A percentile compares a stretch with the other conserved stretches of the same genome.
phyloP scores from a whole-genome alignment of 2,888 invertebrate genomes.

The Leptopterna dolabrata region DNA sequence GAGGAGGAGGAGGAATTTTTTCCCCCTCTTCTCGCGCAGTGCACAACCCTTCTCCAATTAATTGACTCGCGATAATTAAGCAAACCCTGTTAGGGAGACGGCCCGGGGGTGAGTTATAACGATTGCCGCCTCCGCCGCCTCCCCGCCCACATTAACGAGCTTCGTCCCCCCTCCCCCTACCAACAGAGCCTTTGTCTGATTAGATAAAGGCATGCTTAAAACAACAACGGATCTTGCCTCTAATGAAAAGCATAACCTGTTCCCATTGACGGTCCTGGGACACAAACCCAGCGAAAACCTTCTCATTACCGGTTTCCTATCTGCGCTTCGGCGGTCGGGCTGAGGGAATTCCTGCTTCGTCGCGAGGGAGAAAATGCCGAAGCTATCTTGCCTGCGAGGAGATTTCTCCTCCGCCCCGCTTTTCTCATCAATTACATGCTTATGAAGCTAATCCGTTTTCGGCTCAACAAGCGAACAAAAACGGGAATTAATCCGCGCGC shows the following conservation, averaged over 20 bases:
- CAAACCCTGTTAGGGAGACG: conserved; percentile 66
- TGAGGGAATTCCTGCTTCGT: not conserved
- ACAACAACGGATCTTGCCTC: conserved; percentile 69
- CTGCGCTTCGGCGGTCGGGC: not conserved
- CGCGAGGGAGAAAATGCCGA: not conserved
- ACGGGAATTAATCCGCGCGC: conserved; percentile 6
- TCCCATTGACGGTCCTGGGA: conserved; percentile 43
- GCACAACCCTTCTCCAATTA: conserved; percentile 65
- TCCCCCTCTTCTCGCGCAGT: conserved; percentile 42
- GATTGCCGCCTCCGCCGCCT: conserved; percentile 63
- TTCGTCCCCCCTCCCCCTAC: conserved; percentile 19
- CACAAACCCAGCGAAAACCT: conserved; percentile 41
- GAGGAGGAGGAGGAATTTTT: not conserved
- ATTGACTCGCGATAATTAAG: conserved; percentile 68
- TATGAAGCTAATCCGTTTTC: conserved; percentile 3
- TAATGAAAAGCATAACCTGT: conserved; percentile 67
- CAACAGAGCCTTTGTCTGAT: conserved; percentile 67
- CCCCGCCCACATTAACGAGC: conserved; percentile 52
- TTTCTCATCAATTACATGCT: conserved; percentile 32
- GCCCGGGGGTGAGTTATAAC: conserved; percentile 58
- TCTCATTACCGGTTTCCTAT: conserved; percentile 52
- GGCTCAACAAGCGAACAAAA: not conserved
- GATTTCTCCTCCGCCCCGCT: not conserved
- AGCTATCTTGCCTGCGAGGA: not conserved
- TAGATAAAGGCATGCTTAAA: conserved; percentile 70